Conservation (phyloP, 2,888 invertebrate genomes). For the Tiliacea citrago region DNA sequence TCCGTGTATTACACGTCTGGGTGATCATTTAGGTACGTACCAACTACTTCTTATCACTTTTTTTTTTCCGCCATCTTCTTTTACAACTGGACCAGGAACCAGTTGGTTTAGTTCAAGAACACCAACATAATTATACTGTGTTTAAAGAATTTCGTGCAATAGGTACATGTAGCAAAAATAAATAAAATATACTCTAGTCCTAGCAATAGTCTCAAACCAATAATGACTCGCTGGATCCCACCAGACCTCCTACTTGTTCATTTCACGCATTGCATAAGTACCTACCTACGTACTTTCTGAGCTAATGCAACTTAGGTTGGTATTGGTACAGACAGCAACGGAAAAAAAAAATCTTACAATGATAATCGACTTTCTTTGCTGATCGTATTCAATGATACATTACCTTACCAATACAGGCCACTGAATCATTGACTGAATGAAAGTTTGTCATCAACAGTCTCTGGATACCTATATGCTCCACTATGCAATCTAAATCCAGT, state of each 20-base stretch:
- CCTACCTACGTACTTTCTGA: not conserved
- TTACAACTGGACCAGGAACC: not conserved
- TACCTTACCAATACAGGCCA: too few relatives aligned
- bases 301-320: too few relatives aligned
- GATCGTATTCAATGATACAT: not conserved
- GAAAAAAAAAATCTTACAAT: not conserved
- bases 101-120: not conserved
- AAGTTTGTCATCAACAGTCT: not conserved
- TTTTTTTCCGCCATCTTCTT: not conserved
- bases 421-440: too few relatives aligned
- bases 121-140: not conserved
- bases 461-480: not conserved
- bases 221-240: not conserved
- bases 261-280: not conserved
- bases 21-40: too few relatives aligned
- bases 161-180: too few relatives aligned
- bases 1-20: not conserved
- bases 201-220: not conserved
- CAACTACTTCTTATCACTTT: not conserved
- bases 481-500: not conserved
- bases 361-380: conserved; percentile 1
- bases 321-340: not conserved
- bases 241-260: too few relatives aligned
- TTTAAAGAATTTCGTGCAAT: too few relatives aligned
- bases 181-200: too few relatives aligned